Evolutionary conservation across 2,797 vertebrate genomes (phyloP), one percentile per base, ranked within the genome.

Genomic region (Callimico goeldii): DNA sequence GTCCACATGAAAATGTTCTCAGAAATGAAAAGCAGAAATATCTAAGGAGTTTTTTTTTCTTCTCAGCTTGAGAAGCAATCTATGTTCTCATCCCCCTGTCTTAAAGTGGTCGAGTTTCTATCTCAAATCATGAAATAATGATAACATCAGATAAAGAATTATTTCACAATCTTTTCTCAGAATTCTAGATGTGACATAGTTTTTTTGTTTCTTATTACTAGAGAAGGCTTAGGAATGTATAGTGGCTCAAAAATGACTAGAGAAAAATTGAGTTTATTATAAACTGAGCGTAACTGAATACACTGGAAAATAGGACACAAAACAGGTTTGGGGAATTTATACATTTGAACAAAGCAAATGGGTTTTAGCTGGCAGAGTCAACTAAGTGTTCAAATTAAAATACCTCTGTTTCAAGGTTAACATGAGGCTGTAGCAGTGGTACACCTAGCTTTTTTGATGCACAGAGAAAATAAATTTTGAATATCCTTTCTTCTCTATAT

Each of bases 311-410:
- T 88, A 85, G 19, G 33, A 39, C 67, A 88, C 24, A 39, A 8
- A 30, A 39, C 14, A 64, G 28, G 28, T 55, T 50, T 81, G 90
- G 64, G 72, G 20, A 75, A 72, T 94, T 92, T 58, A 43, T 33
- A 39, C 67, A 73, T 88, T 88, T 94, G 41, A 94, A 94, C 33
- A 77, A 81, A 95, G 17, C 41, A 92, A 80, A 83, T 75, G 52
- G 70, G 9, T 87, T 76, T 92, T 67, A 81, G 12, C 39, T 36
- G 76, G 4, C 15, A 85, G 30, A 30, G 28, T 12, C 64, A 88
- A 39, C 5, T 24, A 5, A 83, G 22, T 50, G 13, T 73, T 92
- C 73, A 77, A 15, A 88, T 80, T 84, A 33, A 76, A 92, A 88
- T 33, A 61, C 17, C 48, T 41, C 48, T 46, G 2, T 52, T 92